Conservation (phyloP, 2,888 invertebrate species). For the Sphaerophoria rueppellii region DNA sequence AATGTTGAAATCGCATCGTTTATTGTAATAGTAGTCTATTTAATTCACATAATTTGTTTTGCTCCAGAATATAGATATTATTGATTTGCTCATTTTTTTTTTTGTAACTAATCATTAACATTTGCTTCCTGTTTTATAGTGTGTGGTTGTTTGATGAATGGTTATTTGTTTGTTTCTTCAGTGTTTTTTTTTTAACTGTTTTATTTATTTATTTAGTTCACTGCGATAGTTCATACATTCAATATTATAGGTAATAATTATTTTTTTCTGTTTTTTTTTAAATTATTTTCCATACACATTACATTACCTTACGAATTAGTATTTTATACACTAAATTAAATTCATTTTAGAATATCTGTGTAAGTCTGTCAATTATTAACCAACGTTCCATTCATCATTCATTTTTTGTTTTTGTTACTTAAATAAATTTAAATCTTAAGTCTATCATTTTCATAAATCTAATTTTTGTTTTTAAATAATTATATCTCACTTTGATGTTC, state of each 20-base stretch:
- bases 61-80: conserved; percentile 27
- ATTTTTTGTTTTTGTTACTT: conserved; percentile 25
- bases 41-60: conserved; percentile 8
- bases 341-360: conserved; percentile 76
- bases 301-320: conserved; percentile 70
- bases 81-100: conserved; percentile 12
- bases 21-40: conserved; percentile 28
- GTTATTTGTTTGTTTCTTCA: conserved; percentile 12
- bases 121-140: conserved; percentile 41
- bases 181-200: conserved; percentile 23
- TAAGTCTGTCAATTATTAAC: conserved; percentile 75
- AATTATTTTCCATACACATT: conserved; percentile 54
- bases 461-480: conserved; percentile 26
- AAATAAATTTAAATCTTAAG: conserved; percentile 63
- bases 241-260: conserved; percentile 29
- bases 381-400: conserved; percentile 70
- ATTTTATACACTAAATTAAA: conserved; percentile 75
- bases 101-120: conserved; percentile 45
- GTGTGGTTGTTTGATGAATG: conserved; percentile 34
- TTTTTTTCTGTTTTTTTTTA: conserved; percentile 23
- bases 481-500: conserved; percentile 58
- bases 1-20: conserved; percentile 28
- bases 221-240: conserved; percentile 38
- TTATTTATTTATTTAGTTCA: conserved; percentile 18
- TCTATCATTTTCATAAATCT: conserved; percentile 58